Percentiles rank a stretch among this genome's conserved stretches.
These are phyloP conservation scores for Cotesia chilonis DNA, from an alignment of 1,140 invertebrate genomes.

Conservation along the genomic window DNA sequence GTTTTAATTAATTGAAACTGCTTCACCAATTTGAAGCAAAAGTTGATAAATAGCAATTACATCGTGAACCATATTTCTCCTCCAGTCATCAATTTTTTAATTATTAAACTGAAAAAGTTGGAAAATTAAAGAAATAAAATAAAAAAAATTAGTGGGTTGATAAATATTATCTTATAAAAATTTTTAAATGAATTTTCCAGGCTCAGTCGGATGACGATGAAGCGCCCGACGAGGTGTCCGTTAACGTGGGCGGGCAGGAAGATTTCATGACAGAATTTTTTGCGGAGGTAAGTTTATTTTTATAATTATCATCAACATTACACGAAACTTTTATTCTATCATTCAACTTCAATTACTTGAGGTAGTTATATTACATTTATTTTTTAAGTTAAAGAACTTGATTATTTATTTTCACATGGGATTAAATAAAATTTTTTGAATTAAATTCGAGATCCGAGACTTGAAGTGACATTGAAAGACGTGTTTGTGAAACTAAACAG, in stretches of 20 bases:
- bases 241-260: conserved; percentile 86
- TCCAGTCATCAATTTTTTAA: conserved; percentile 1
- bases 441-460: not conserved
- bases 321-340: too few species aligned
- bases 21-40: conserved; percentile 39
- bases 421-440: too few species aligned
- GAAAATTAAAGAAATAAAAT: too few species aligned
- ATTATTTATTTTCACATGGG: too few species aligned
- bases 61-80: conserved; percentile 11
- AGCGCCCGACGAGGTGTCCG: conserved; percentile 89
- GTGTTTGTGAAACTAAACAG: not conserved
- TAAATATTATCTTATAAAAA: not conserved
- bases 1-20: conserved; percentile 38
- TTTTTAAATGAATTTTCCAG: conserved; percentile 63
- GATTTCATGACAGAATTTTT: conserved; percentile 98
- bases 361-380: too few species aligned
- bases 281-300: conserved; percentile 79
- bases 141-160: not conserved
- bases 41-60: conserved; percentile 30
- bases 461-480: not conserved
- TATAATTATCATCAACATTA: not conserved
- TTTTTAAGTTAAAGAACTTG: too few species aligned
- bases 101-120: too few species aligned
- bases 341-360: too few species aligned
- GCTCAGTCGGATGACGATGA: conserved; percentile 96